Base-by-base conservation (phyloP, 1,140 invertebrate genomes). In the Anoplophora glabripennis region DNA sequence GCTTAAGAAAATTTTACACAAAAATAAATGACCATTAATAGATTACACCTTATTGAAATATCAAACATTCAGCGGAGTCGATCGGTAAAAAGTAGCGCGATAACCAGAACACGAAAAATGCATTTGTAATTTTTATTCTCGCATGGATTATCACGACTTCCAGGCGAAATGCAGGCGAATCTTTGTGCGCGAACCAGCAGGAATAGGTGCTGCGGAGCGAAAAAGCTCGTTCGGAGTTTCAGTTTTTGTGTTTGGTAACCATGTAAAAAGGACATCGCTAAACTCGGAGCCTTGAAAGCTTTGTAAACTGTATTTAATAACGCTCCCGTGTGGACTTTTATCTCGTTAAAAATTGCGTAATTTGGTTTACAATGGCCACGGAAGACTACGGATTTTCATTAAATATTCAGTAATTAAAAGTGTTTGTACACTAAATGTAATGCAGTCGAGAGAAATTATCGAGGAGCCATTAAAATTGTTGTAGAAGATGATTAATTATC, bases 311-410 rank as follows among this genome's bases (percentile, higher is more conserved):
- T 56, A 57, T 57, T 54, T 61, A 61, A 61, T 61, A 61, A 57
- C 54, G 59, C 51, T 55, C 33, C 38, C 42, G 45, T 57, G 57
- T 49, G 41, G 59, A 47, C 47, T 47, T 61, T 61, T 61, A 61
- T 61, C 59, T 61, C 49, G 59, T 57, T 57, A 61, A 61, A 61
- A 61, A 61, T 61, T 61, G 37, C 37, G 47, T 48, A 47, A 52
- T 60, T 51, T 54, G 44, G 46, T 46, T 53, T 34, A 60, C 58
- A 60, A 60, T 60, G 40, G 53, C 12, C n/a, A 42, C 5, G 33
- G 41, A 21, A 54, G 37, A 28, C 21, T 28, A 28, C 21, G 21
- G 21, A 28, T 28, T 28, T 28, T 28, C 33, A 40, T 54, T 38
- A 54, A 44, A 38, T 54, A 45, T 34, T 14, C 33, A 42, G 38